Evolutionary conservation across 2,113 vertebrate species (phyloP).

Genomic region (Scomber scombrus): DNA sequence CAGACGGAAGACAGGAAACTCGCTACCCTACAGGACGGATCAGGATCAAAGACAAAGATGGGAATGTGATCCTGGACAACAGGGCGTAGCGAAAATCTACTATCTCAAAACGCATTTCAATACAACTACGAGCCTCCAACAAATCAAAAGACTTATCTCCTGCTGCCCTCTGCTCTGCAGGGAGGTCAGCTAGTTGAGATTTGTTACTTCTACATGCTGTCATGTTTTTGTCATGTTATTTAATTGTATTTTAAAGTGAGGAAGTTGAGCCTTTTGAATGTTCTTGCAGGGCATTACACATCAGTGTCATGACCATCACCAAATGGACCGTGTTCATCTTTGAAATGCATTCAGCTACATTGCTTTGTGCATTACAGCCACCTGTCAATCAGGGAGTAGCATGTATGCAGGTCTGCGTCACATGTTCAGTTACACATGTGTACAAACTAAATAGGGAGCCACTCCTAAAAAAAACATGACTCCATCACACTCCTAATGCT

Average conservation of each 20-base stretch:
- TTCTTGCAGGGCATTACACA: not conserved
- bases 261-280: not conserved
- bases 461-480: too few species aligned
- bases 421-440: too few species aligned
- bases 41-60: constrained; percentile 93
- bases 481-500: too few species aligned
- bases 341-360: too few species aligned
- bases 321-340: too few species aligned
- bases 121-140: too few species aligned
- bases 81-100: constrained; percentile 37
- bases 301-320: not conserved
- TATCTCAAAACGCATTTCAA: not conserved
- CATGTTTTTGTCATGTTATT: not conserved
- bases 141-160: too few species aligned
- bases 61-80: constrained; percentile 90
- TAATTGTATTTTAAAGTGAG: not conserved
- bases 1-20: constrained; percentile 94
- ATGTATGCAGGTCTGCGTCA: too few species aligned
- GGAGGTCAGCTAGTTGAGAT: not conserved
- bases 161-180: not conserved
- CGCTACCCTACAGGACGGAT: constrained; percentile 91
- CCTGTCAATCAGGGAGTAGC: too few species aligned
- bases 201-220: not conserved
- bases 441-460: too few species aligned
- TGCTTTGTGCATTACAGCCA: too few species aligned